Conservation (phyloP, 2,888 invertebrate genomes). For the Acleris sparsana region DNA sequence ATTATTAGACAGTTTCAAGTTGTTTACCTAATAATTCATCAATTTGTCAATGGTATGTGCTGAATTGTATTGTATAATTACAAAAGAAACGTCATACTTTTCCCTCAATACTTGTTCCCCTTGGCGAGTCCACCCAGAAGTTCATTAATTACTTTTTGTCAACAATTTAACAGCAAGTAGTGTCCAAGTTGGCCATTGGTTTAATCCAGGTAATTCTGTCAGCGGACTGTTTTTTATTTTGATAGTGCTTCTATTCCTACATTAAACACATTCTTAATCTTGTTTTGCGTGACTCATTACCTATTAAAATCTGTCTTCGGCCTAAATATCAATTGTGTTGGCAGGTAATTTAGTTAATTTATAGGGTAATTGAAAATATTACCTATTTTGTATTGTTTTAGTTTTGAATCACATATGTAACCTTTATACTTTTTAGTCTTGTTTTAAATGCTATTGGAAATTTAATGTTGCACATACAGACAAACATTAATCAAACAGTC, state of each 20-base stretch:
- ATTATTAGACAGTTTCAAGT: slow-evolving; percentile 1
- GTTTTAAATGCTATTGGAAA: too few species aligned
- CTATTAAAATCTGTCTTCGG: slow-evolving; percentile 10
- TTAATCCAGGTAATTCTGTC: too few species aligned
- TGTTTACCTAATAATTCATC: slow-evolving; percentile 3
- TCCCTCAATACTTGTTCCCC: slow-evolving; percentile 29
- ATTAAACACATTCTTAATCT: slow-evolving; percentile 4
- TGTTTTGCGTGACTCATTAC: slow-evolving; percentile 28
- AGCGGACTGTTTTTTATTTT: neutral
- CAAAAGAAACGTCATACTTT: neutral
- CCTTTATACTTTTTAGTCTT: too few species aligned
- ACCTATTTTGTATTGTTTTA: too few species aligned
- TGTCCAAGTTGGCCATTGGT: neutral
- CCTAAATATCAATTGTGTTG: neutral
- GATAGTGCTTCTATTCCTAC: neutral
- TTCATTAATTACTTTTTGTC: slow-evolving; percentile 17
- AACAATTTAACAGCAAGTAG: slow-evolving; percentile 7
- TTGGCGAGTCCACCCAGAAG: slow-evolving; percentile 19
- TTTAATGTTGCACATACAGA: too few species aligned
- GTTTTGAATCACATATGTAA: too few species aligned
- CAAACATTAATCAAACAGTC: too few species aligned
- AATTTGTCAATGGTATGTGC: slow-evolving; percentile 25
- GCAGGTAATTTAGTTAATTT: neutral
- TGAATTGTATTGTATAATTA: neutral
- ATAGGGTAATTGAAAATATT: too few species aligned